Evolutionary conservation across 53 echinoderm and acorn worm genomes (phyloP).

Genomic region (Hippasteria phrygiana): DNA sequence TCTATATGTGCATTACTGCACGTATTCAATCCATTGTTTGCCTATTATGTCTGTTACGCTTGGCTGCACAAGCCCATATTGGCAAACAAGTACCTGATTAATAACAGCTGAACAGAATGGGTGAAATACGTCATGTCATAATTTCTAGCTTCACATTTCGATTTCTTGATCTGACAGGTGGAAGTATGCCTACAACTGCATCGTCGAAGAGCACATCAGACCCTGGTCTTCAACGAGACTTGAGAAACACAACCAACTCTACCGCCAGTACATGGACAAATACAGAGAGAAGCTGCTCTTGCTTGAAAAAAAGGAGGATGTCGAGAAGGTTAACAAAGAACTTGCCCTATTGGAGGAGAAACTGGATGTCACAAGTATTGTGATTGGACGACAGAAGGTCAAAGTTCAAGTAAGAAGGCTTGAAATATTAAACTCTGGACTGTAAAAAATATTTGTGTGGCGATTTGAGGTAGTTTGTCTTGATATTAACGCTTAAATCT

Average conservation of each 20-base stretch:
- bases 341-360: constrained; percentile 73
- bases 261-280: constrained; percentile 70
- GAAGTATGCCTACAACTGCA: constrained; percentile 87
- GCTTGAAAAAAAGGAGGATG: constrained; percentile 58
- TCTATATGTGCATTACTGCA: too few species aligned
- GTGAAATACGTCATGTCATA: not conserved
- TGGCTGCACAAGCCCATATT: too few species aligned
- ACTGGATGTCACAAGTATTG: constrained; percentile 92
- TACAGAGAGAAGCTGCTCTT: constrained; percentile 79
- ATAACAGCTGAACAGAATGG: too few species aligned
- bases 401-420: constrained; percentile 79
- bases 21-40: too few species aligned
- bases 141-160: too few species aligned
- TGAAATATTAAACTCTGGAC: too few species aligned
- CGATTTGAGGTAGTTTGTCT: too few species aligned
- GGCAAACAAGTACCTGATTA: too few species aligned
- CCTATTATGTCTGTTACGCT: too few species aligned
- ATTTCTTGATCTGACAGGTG: constrained; percentile 69
- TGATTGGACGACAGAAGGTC: constrained; percentile 90
- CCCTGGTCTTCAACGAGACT: constrained; percentile 85
- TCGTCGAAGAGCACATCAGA: constrained; percentile 88
- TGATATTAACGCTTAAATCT: too few species aligned
- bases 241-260: constrained; percentile 76
- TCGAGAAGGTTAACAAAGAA: constrained; percentile 59
- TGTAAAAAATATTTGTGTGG: too few species aligned